These are phyloP conservation scores for Sebastiscus tertius DNA, from an alignment of 2,797 vertebrate species.

Conservation along the genomic window DNA sequence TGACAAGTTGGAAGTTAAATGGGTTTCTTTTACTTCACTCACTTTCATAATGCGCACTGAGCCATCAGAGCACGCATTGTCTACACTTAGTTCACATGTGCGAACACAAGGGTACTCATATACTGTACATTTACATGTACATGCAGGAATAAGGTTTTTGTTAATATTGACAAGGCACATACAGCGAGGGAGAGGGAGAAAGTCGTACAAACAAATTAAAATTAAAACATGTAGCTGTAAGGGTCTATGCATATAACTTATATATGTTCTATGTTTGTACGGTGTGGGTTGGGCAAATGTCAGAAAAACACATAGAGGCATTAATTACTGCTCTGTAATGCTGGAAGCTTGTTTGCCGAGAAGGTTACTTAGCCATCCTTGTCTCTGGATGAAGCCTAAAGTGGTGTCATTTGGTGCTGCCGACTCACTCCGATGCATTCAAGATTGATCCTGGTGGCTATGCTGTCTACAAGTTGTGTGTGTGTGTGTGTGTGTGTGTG, in stretches of 20 bases:
- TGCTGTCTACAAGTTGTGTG: constrained; percentile 14
- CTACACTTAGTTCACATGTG: not conserved
- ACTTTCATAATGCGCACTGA: not conserved
- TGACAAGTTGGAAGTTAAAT: not conserved
- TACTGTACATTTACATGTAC: not conserved
- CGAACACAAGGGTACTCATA: not conserved
- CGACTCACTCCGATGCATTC: constrained; percentile 52
- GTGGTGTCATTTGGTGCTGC: constrained; percentile 50
- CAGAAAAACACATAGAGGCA: constrained; percentile 17
- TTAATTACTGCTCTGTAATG: constrained; percentile 37
- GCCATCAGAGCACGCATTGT: not conserved
- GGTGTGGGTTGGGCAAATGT: constrained; percentile 7
- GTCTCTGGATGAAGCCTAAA: constrained; percentile 42
- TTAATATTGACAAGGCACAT: not conserved
- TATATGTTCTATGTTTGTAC: not conserved
- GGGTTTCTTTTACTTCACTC: not conserved
- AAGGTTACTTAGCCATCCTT: constrained; percentile 32
- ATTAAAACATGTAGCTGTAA: not conserved
- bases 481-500: not conserved
- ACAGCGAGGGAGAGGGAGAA: not conserved
- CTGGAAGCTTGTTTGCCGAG: constrained; percentile 34
- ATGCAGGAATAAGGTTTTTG: not conserved
- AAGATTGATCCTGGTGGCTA: constrained; percentile 60
- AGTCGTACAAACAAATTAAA: not conserved
- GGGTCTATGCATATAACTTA: not conserved